Evolutionary conservation across 2,888 invertebrate species (phyloP).

Genomic region (Chesias legatella): DNA sequence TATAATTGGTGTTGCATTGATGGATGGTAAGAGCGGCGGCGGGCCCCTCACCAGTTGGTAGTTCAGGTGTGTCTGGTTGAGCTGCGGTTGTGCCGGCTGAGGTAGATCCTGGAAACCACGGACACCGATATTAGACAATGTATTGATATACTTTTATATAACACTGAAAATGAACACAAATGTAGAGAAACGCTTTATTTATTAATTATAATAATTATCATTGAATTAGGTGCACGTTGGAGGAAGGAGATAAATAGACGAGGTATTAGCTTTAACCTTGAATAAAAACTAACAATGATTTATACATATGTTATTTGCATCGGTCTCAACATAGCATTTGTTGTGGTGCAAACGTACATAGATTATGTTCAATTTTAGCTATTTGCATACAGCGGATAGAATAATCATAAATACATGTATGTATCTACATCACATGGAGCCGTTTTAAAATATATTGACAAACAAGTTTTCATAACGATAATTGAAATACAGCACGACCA

Average conservation of each 20-base stretch:
- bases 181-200: slow-evolving; percentile 4
- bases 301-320: slow-evolving; percentile 21
- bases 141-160: neutral
- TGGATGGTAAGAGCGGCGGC: slow-evolving; percentile 34
- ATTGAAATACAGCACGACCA: too few relatives aligned
- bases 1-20: slow-evolving; percentile 54
- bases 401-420: neutral
- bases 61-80: slow-evolving; percentile 36
- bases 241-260: slow-evolving; percentile 18
- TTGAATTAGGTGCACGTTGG: slow-evolving; percentile 41
- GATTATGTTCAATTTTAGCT: neutral
- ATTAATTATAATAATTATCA: neutral
- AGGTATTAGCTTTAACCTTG: slow-evolving; percentile 55
- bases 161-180: neutral
- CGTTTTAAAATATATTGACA: too few relatives aligned
- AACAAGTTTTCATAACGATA: too few relatives aligned
- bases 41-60: slow-evolving; percentile 47
- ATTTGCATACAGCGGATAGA: neutral
- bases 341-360: neutral
- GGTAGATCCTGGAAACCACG: slow-evolving; percentile 57
- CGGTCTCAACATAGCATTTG: slow-evolving; percentile 5
- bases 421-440: too few relatives aligned
- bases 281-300: slow-evolving; percentile 30
- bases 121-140: slow-evolving; percentile 28
- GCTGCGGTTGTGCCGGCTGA: slow-evolving; percentile 38